Evolutionary conservation across 1,140 invertebrate genomes (phyloP), one percentile per base, ranked within the genome.

Genomic region (Mycetomoellerius zeteki): DNA sequence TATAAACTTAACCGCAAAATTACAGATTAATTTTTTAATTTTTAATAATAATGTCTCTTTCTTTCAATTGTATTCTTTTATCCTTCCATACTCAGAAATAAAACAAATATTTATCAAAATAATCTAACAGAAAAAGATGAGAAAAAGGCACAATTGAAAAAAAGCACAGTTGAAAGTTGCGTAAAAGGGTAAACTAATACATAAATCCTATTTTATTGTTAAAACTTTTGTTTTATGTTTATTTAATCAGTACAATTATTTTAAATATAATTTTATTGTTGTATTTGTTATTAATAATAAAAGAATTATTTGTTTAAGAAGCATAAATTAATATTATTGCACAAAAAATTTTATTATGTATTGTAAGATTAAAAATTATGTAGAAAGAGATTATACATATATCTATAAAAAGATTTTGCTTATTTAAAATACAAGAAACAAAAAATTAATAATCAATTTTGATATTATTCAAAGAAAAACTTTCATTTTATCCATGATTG

Each of bases 281-380:
- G 14, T 24, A 30, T 2, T 27, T 52, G 19, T 19, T 71, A 27
- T 71, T 52, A 12, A 8, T 71, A 27, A 50, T 24, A 69, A 16
- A 50, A 71, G 8, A 0, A 52, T 71, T 71, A 71, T 52, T 71
- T 71, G 2, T 71, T 71, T 30, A 50, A 37, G 7, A 37, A 7
- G 6, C 1, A 37, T 37, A 37, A 37, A 37, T 37, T 37, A 37
- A 37, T 37, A 37, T 37, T 8, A 37, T 37, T 37, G 33, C 33
- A 37, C 7, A 37, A 37, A 37, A 37, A 37, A 37, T 8, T 37
- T 37, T 37, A 37, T 1, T 37, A 7, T 37, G 12, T 50, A 16
- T 50, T 14, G 14, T 72, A 54, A 71, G n/a, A 72, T 30, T 54
- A 21, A 37, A 67, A 37, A 67, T 67, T 43, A 67, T 19, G 14